Conservation (phyloP, 2,888 invertebrate species). For the Leptinotarsa juncta region DNA sequence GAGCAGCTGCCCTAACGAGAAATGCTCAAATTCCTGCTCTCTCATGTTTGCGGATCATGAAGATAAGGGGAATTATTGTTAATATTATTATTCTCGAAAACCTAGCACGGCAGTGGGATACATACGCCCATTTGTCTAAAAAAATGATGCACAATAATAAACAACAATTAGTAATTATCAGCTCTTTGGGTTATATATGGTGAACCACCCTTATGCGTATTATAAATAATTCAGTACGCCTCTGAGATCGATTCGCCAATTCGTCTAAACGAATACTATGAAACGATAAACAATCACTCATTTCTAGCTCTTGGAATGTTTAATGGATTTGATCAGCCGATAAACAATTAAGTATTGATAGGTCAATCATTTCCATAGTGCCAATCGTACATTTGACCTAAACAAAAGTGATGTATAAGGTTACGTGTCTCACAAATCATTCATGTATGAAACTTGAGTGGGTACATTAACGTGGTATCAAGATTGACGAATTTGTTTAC, state of each 20-base stretch:
- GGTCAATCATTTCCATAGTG: conserved; percentile 19
- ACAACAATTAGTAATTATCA: no score
- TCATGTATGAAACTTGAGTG: neutral
- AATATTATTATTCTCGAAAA: no score
- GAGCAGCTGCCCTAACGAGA: no score
- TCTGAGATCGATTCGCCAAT: conserved; percentile 1
- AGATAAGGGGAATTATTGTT: no score
- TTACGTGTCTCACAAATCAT: conserved; percentile 15
- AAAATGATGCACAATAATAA: neutral
- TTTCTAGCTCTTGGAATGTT: conserved; percentile 15
- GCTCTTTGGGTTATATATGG: no score
- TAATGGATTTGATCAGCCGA: conserved; percentile 17
- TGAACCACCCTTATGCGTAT: no score
- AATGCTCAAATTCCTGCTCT: no score
- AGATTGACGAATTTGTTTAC: conserved; percentile 7
- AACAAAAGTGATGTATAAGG: conserved; percentile 25
- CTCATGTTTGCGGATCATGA: no score
- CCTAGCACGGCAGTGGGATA: neutral
- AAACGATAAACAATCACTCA: conserved; percentile 16
- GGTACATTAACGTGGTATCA: conserved; percentile 1
- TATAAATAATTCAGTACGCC: neutral
- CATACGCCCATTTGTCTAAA: conserved; percentile 9
- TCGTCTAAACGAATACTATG: conserved; percentile 12
- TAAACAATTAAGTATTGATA: conserved; percentile 22
- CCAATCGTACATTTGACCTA: conserved; percentile 24